Percentiles rank a stretch among this genome's conserved stretches.
phyloP scores from a whole-genome alignment of 2,797 vertebrate genomes.

The Rachycentron canadum region DNA sequence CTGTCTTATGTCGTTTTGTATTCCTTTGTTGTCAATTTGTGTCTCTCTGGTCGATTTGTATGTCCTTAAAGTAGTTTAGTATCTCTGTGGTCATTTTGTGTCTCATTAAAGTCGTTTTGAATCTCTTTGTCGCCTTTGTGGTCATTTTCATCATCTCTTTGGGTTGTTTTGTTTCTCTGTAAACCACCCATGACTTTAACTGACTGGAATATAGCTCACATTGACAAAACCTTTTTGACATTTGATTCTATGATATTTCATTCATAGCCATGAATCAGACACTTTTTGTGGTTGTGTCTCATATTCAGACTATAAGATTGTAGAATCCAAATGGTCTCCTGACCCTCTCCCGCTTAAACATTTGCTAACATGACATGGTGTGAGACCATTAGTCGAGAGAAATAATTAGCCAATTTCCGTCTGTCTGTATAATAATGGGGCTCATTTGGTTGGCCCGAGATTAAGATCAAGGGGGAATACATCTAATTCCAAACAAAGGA shows the following conservation, averaged over 20 bases:
- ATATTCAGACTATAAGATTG: background rate
- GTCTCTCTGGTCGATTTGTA: background rate
- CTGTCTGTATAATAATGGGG: conserved; percentile 71
- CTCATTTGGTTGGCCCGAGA: conserved; percentile 65
- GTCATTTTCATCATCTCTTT: background rate
- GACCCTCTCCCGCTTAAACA: conserved; percentile 39
- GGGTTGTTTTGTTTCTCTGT: background rate
- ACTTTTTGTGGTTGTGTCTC: background rate
- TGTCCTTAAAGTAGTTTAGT: background rate
- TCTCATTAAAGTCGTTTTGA: no score
- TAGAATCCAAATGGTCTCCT: conserved; percentile 9
- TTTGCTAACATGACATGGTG: conserved; percentile 53
- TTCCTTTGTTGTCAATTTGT: no score
- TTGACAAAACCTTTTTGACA: background rate
- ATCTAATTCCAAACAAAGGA: conserved; percentile 55
- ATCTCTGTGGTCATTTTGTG: no score
- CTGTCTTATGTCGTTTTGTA: no score
- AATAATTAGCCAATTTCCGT: conserved; percentile 77
- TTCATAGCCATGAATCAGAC: background rate
- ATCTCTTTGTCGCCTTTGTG: no score
- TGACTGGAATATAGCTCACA: background rate
- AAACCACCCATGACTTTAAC: background rate
- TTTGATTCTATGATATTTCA: background rate
- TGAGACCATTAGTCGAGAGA: conserved; percentile 61
- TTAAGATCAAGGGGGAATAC: conserved; percentile 53